These are phyloP conservation scores for Nyctibius grandis DNA, from an alignment of 2,797 vertebrate species.

Conservation along the genomic window DNA sequence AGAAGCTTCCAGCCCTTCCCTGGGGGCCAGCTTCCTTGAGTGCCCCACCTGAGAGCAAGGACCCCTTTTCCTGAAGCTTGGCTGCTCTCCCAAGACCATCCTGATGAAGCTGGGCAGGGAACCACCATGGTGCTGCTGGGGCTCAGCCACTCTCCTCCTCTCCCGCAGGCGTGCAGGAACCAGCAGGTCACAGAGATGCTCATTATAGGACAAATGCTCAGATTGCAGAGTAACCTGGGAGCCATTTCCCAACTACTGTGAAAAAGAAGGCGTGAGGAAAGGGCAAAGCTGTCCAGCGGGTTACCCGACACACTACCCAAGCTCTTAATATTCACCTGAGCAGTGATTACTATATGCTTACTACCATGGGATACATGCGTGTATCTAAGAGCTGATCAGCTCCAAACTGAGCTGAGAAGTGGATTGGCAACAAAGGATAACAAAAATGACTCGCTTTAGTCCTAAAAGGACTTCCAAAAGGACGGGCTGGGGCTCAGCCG, in stretches of 20 bases:
- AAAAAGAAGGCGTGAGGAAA: not conserved
- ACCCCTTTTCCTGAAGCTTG: not conserved
- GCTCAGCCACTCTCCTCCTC: not conserved
- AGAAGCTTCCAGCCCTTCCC: not conserved
- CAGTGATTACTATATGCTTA: not conserved
- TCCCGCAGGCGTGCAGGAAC: rapidly evolving
- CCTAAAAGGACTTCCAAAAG: not conserved
- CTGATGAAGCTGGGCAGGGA: not conserved
- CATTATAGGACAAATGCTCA: not conserved
- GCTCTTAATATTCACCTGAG: not conserved
- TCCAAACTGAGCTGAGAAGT: not conserved
- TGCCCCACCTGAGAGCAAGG: not conserved
- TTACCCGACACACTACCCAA: not conserved
- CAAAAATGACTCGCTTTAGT: not conserved
- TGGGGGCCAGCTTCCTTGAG: rapidly evolving
- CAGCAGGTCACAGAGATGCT: not conserved
- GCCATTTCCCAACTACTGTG: not conserved
- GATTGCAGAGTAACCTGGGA: not conserved
- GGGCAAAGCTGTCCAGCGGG: not conserved
- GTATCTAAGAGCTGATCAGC: not conserved
- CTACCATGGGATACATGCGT: rapidly evolving
- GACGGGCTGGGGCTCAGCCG: not conserved
- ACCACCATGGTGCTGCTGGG: rapidly evolving
- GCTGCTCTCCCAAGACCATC: not conserved
- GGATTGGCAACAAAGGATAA: not conserved